These are phyloP conservation scores for Ligdia adustata DNA, from an alignment of 2,888 invertebrate species.

Conservation along the genomic window DNA sequence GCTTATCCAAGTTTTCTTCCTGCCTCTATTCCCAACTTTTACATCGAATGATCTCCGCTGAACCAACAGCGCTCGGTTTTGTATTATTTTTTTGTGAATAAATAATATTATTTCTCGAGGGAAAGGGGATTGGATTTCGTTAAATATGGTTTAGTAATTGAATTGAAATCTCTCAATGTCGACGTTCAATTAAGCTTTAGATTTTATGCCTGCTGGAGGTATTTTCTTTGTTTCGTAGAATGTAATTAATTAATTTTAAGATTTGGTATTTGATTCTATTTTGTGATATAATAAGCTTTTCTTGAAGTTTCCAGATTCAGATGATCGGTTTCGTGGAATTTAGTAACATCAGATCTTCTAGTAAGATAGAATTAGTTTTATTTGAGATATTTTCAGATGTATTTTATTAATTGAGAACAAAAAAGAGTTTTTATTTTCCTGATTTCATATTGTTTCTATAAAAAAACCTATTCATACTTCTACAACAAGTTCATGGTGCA, in stretches of 20 bases:
- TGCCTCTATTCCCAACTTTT: constrained; percentile 75
- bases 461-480: too few species aligned
- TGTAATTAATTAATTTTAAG: constrained; percentile 66
- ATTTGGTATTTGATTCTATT: constrained; percentile 37
- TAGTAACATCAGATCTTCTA: too few species aligned
- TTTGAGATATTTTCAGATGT: too few species aligned
- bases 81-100: constrained; percentile 83
- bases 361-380: too few species aligned
- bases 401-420: too few species aligned
- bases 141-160: constrained; percentile 85
- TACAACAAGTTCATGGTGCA: constrained; percentile 3
- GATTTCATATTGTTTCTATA: too few species aligned
- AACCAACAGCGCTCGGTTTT: constrained; percentile 80
- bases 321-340: constrained; percentile 4
- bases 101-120: constrained; percentile 82
- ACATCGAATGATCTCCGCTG: constrained; percentile 81
- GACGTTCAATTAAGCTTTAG: constrained; percentile 82
- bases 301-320: constrained; percentile 12
- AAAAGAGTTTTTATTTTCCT: too few species aligned
- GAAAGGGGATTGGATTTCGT: constrained; percentile 84
- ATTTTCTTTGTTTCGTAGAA: constrained; percentile 74
- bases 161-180: constrained; percentile 85
- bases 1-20: constrained; percentile 82
- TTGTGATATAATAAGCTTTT: constrained; percentile 21
- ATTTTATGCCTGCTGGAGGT: constrained; percentile 73